Base-by-base conservation (phyloP, 2,113 vertebrate species). In the Myiozetetes cayanensis region DNA sequence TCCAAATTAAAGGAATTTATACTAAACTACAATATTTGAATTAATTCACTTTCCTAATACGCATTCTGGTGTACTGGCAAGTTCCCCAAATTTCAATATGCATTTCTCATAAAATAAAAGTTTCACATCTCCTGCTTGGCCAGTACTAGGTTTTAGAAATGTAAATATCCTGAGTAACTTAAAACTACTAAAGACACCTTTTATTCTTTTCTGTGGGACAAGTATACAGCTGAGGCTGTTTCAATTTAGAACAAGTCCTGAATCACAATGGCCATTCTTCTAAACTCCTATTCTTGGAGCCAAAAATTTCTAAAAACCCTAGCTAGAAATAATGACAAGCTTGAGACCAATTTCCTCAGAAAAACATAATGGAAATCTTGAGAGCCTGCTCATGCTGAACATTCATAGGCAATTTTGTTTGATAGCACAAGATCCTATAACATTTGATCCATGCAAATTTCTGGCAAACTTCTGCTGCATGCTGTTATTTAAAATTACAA, bases 401-500 rank as follows among this genome's bases (percentile, higher is more conserved):
- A 75, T 44, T 85, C 66, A 75, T 44, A 78, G 63, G n/a, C 17
- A 72, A 56, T 85, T 92, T 55, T 52, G 47, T 56, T 90, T 85
- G 44, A 84, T 87, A 91, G 20, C 37, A 95, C 61, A 28, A 82
- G 73, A 87, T 87, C 71, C 56, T 66, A 91, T 65, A 58, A 65
- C 25, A 92, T 68, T 75, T 76, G 80, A 89, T 77, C 61, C 66
- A 76, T 27, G 61, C 25, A 87, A 47, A 70, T 91, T 94, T 89
- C 80, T 85, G 89, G 80, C 61, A 94, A 87, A 89, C 44, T 94
- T 94, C 66, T 82, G 62, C 65, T 35, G 82, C 53, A 87, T 66
- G 73, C 66, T 91, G 74, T 33, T 87, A 85, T 76, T 92, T 82
- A 79, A 94, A 94, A 92, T 85, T 89, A 87, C 83, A 94, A 87